Evolutionary conservation across 2,888 invertebrate species (phyloP).

Genomic region (Nomada ruficornis): DNA sequence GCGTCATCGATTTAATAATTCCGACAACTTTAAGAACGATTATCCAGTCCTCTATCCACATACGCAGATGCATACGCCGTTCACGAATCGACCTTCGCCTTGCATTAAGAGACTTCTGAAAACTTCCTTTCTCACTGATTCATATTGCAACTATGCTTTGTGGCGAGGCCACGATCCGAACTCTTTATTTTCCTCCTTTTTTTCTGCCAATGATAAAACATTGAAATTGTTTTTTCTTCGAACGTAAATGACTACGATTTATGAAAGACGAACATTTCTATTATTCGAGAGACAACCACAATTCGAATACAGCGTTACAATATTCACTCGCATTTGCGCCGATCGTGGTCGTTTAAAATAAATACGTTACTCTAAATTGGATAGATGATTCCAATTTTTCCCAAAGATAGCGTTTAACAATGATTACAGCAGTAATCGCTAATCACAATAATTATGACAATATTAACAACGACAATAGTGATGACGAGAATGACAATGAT

Average conservation of each 20-base stretch:
- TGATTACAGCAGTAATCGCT: constrained; percentile 53
- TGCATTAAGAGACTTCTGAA: constrained; percentile 15
- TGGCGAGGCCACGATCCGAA: constrained; percentile 1
- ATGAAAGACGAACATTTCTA: constrained; percentile 42
- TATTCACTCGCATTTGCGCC: constrained; percentile 27
- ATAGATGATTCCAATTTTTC: constrained; percentile 28
- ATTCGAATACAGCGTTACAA: constrained; percentile 27
- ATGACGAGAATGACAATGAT: constrained; percentile 7
- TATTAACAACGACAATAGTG: constrained; percentile 37
- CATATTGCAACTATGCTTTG: not conserved
- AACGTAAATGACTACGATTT: constrained; percentile 23
- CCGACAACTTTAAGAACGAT: constrained; percentile 10
- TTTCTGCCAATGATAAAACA: not conserved
- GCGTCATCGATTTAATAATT: constrained; percentile 37
- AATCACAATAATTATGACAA: constrained; percentile 53
- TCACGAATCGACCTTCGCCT: constrained; percentile 2
- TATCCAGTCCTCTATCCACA: constrained; percentile 5
- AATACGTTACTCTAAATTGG: constrained; percentile 31
- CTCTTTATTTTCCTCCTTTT: not conserved
- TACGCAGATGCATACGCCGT: constrained; percentile 1
- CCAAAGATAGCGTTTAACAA: constrained; percentile 41
- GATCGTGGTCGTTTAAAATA: constrained; percentile 48
- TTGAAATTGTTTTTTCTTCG: not conserved
- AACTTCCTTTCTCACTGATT: constrained; percentile 13
- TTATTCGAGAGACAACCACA: constrained; percentile 35